Evolutionary conservation across 2,888 invertebrate genomes (phyloP).

Genomic region (Eugnorisma glareosa): DNA sequence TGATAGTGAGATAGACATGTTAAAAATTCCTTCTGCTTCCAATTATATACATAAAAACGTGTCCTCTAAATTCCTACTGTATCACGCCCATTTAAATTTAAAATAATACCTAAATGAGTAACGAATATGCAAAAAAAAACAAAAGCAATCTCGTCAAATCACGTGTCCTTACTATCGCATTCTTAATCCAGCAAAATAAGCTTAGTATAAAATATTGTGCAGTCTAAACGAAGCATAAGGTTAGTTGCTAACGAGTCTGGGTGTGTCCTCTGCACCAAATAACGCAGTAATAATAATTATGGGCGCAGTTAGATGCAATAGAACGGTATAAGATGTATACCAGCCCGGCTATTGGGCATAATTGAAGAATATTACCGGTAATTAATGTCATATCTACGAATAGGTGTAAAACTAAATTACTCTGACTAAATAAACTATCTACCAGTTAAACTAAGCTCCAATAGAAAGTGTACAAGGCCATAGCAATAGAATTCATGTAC

Average conservation of each 20-base stretch:
- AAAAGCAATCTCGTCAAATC: slow-evolving; percentile 53
- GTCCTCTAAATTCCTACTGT: slow-evolving; percentile 51
- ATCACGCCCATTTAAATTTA: slow-evolving; percentile 34
- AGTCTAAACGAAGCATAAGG: slow-evolving; percentile 83
- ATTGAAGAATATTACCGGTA: slow-evolving; percentile 72
- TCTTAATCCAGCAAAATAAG: slow-evolving; percentile 61
- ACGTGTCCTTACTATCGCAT: slow-evolving; percentile 60
- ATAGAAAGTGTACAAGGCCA: slow-evolving; percentile 59
- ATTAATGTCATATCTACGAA: slow-evolving; percentile 62
- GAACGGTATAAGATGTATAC: slow-evolving; percentile 74
- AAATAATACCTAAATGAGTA: slow-evolving; percentile 31
- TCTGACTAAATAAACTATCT: slow-evolving; percentile 29
- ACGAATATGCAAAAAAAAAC: slow-evolving; percentile 48
- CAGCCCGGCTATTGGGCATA: slow-evolving; percentile 65
- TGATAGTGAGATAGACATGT: background rate
- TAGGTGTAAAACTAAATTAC: slow-evolving; percentile 50
- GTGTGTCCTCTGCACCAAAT: slow-evolving; percentile 89
- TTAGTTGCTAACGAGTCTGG: slow-evolving; percentile 87
- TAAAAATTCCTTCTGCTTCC: slow-evolving; percentile 40
- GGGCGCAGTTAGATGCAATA: slow-evolving; percentile 85
- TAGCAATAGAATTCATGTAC: slow-evolving; percentile 50
- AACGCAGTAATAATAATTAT: slow-evolving; percentile 86
- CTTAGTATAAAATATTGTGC: slow-evolving; percentile 61
- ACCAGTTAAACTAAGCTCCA: slow-evolving; percentile 17
- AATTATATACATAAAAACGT: slow-evolving; percentile 41